These are phyloP conservation scores for Pyrochroa serraticornis DNA, from an alignment of 2,888 invertebrate genomes.

Conservation along the genomic window DNA sequence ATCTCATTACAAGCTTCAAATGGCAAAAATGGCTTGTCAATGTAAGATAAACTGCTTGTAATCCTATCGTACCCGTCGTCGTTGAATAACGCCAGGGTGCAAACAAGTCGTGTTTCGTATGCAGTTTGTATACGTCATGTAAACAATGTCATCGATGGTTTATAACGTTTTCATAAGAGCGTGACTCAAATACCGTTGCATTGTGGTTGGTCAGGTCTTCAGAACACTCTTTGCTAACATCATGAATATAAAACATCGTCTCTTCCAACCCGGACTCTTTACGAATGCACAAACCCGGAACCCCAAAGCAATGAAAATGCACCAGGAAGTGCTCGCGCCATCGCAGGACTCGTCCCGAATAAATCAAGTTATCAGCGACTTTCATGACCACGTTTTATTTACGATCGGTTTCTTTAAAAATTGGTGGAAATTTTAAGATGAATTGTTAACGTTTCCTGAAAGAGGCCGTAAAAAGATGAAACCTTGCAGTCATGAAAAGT, in stretches of 20 bases:
- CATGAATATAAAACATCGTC: no score
- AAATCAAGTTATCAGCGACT: constrained; percentile 41
- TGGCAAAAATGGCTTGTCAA: constrained; percentile 2
- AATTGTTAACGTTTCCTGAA: no score
- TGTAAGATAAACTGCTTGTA: background rate
- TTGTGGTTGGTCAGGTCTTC: constrained; percentile 44
- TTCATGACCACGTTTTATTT: constrained; percentile 41
- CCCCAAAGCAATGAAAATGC: no score
- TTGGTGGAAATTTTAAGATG: constrained; percentile 21
- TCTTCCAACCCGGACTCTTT: no score
- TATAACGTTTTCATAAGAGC: constrained; percentile 50
- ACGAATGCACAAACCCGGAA: no score
- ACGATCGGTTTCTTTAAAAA: constrained; percentile 39
- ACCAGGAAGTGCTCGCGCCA: constrained; percentile 41
- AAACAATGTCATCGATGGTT: constrained; percentile 51
- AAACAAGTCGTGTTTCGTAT: constrained; percentile 39
- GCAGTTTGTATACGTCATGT: constrained; percentile 50
- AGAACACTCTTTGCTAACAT: background rate
- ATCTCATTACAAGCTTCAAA: constrained; percentile 3
- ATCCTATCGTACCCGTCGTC: background rate
- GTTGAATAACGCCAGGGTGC: background rate
- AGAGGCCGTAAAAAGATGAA: no score
- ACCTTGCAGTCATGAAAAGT: no score
- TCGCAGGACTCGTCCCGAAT: constrained; percentile 34
- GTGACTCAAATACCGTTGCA: constrained; percentile 48